A percentile compares a stretch with the other conserved stretches of the same genome.
phyloP scores from a whole-genome alignment of 2,797 vertebrate species.

The Alcedo atthis region DNA sequence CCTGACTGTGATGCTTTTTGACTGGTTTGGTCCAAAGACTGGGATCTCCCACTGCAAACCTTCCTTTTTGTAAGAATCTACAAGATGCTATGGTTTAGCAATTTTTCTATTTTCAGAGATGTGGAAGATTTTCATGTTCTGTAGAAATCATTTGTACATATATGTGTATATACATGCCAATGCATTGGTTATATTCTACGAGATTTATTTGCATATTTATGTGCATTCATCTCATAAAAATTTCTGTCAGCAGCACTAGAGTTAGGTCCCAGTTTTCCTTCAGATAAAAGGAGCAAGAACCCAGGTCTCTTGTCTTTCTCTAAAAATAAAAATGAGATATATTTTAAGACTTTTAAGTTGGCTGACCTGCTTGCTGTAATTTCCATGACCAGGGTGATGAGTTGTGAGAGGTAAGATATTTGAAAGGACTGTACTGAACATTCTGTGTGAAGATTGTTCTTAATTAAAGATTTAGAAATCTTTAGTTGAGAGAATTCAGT shows the following conservation, averaged over 20 bases:
- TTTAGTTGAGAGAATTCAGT: not conserved
- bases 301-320: not conserved
- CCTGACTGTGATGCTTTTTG: not conserved
- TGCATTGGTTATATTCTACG: not conserved
- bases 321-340: not conserved
- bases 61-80: not conserved
- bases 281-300: not conserved
- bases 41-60: not conserved
- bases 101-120: not conserved
- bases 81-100: not conserved
- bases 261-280: not conserved
- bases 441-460: not conserved
- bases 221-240: not conserved
- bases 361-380: not conserved
- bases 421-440: not conserved
- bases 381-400: not conserved
- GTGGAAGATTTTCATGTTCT: not conserved
- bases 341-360: not conserved
- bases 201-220: not conserved
- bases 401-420: not conserved
- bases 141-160: not conserved
- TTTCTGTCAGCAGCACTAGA: not conserved
- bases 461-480: not conserved
- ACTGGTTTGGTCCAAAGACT: not conserved
- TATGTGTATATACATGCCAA: not conserved